These are phyloP conservation scores for Oreonectes daqikongensis DNA, from an alignment of 2,797 vertebrate species.

Conservation along the genomic window DNA sequence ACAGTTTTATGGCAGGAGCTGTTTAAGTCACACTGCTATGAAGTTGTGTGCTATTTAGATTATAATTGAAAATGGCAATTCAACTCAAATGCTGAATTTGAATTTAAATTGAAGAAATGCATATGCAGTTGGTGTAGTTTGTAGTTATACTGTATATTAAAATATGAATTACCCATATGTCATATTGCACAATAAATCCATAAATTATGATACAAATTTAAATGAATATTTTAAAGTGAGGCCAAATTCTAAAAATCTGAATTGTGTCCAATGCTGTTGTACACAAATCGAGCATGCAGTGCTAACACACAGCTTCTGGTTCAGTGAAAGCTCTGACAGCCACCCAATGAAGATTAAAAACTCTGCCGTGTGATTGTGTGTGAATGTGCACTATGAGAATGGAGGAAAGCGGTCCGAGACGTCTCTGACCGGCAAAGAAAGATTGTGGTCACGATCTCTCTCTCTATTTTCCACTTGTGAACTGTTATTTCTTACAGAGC, in stretches of 20 bases:
- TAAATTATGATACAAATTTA: neutral
- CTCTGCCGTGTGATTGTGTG: constrained; percentile 1
- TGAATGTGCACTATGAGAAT: neutral
- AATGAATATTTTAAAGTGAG: neutral
- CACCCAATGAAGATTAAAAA: constrained; percentile 43
- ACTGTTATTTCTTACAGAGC: constrained; percentile 41
- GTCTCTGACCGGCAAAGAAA: constrained; percentile 11
- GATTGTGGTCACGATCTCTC: constrained; percentile 43
- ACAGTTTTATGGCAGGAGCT: constrained; percentile 79
- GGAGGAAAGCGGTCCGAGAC: constrained; percentile 4
- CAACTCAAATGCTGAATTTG: neutral
- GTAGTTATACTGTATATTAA: neutral
- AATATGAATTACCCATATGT: neutral
- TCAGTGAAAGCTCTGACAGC: constrained; percentile 35
- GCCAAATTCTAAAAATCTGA: neutral
- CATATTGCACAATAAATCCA: neutral
- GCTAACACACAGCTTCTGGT: neutral
- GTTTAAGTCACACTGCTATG: constrained; percentile 74
- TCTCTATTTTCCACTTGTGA: constrained; percentile 36
- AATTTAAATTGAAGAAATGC: neutral
- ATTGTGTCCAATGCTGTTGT: neutral
- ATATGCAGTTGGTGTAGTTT: neutral
- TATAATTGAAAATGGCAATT: neutral
- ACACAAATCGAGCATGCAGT: neutral
- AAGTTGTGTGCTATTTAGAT: neutral